Conservation (phyloP, 2,797 vertebrate genomes). For the Avahi laniger region DNA sequence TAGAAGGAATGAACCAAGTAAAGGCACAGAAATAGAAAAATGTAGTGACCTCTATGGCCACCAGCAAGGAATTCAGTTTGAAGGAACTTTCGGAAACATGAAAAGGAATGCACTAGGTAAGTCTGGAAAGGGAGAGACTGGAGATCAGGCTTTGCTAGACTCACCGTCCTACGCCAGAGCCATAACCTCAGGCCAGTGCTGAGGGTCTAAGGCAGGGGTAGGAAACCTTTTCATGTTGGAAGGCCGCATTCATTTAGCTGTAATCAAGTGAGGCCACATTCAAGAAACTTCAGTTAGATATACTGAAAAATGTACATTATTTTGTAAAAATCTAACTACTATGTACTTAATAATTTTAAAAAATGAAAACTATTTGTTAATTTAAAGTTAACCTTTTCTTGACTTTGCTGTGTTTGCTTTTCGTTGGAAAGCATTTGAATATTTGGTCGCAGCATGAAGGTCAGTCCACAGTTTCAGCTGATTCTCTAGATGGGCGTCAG, state of each 20-base stretch:
- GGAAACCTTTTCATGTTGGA: neutral
- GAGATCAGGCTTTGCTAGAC: neutral
- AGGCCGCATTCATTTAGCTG: neutral
- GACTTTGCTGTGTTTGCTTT: neutral
- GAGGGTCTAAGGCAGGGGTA: neutral
- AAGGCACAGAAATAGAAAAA: neutral
- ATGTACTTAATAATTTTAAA: neutral
- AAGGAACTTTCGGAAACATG: neutral
- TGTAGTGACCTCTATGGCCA: fast-evolving
- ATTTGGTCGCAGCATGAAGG: neutral
- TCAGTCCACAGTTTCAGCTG: neutral
- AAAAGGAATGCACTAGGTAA: neutral
- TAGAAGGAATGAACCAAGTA: neutral
- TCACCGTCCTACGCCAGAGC: neutral
- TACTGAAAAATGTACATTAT: neutral
- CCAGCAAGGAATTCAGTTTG: neutral
- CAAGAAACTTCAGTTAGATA: neutral
- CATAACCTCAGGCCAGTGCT: neutral
- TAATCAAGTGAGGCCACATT: neutral
- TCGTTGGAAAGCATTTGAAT: neutral
- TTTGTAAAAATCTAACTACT: neutral
- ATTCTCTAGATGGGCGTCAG: neutral
- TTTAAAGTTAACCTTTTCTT: neutral
- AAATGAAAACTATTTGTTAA: neutral
- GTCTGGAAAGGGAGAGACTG: neutral